These are phyloP conservation scores for Poecilia wingei DNA, from an alignment of 2,797 vertebrate genomes.

Conservation along the genomic window DNA sequence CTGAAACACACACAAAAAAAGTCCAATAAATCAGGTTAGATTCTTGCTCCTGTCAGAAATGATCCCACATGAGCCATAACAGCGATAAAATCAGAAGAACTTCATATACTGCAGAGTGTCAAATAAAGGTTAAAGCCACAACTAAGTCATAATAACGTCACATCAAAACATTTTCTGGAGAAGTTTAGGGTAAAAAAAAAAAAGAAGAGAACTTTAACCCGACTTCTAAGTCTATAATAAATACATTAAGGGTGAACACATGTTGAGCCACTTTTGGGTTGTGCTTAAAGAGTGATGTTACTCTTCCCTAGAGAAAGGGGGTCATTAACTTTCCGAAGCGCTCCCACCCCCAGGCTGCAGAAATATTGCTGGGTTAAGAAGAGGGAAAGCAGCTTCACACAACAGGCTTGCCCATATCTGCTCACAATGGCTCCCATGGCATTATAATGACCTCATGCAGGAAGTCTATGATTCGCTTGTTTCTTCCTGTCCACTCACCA, in stretches of 20 bases:
- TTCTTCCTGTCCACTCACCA: constrained; percentile 76
- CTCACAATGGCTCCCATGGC: constrained; percentile 68
- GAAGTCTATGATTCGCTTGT: constrained; percentile 80
- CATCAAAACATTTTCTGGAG: constrained; percentile 26
- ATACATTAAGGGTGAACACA: constrained; percentile 40
- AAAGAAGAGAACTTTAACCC: constrained; percentile 15
- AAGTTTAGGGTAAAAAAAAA: constrained; percentile 22
- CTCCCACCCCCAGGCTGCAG: constrained; percentile 43
- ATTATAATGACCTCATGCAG: constrained; percentile 81
- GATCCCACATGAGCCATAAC: constrained; percentile 29
- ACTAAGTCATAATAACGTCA: constrained; percentile 28
- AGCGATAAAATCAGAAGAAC: constrained; percentile 23
- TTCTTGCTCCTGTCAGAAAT: constrained; percentile 32
- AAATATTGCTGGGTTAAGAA: constrained; percentile 76
- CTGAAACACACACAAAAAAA: constrained; percentile 27
- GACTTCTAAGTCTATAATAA: constrained; percentile 43
- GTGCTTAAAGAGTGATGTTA: constrained; percentile 76
- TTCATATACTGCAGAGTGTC: constrained; percentile 8
- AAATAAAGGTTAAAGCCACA: constrained; percentile 29
- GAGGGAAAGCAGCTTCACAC: constrained; percentile 77
- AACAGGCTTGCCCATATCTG: constrained; percentile 76
- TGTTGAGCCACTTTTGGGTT: constrained; percentile 57
- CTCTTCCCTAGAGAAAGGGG: constrained; percentile 59
- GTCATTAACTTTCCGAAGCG: constrained; percentile 75
- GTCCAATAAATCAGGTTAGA: constrained; percentile 43